These are phyloP conservation scores for Zaprionus gabonicus DNA, from an alignment of 1,140 invertebrate genomes.

Conservation along the genomic window DNA sequence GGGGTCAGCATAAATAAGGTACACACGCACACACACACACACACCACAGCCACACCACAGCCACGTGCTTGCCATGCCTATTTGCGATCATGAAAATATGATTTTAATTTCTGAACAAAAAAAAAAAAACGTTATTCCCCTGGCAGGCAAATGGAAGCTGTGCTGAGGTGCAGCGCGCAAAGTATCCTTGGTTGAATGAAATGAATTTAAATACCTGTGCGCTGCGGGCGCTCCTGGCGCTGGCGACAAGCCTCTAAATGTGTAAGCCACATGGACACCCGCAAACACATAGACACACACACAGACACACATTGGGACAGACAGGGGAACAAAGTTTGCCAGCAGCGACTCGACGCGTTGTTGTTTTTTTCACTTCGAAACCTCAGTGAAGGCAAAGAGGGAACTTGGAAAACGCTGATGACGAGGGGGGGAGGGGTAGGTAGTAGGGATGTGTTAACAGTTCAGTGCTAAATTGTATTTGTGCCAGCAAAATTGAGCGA, in stretches of 20 bases:
- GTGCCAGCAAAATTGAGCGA: slow-evolving; percentile 75
- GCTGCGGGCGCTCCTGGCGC: slow-evolving; percentile 34
- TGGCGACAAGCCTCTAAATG: slow-evolving; percentile 33
- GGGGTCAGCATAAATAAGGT: slow-evolving; percentile 26
- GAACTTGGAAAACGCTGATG: neutral
- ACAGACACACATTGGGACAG: slow-evolving; percentile 2
- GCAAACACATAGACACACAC: neutral
- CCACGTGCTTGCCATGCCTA: slow-evolving; percentile 63
- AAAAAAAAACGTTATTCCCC: slow-evolving; percentile 64
- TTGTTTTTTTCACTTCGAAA: slow-evolving; percentile 48
- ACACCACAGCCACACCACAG: slow-evolving; percentile 12
- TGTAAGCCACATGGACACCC: slow-evolving; percentile 37
- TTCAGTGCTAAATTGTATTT: slow-evolving; percentile 75
- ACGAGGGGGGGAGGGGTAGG: neutral
- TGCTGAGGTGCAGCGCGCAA: neutral
- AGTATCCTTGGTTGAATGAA: slow-evolving; percentile 68
- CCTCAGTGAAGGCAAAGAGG: slow-evolving; percentile 12
- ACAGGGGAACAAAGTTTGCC: slow-evolving; percentile 12
- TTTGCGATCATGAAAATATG: slow-evolving; percentile 80
- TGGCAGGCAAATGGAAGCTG: slow-evolving; percentile 42
- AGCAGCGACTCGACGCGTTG: slow-evolving; percentile 29
- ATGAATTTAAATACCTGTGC: slow-evolving; percentile 78
- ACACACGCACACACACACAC: neutral
- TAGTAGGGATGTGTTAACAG: slow-evolving; percentile 24
- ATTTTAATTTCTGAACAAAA: slow-evolving; percentile 74